These are phyloP conservation scores for Zaprionus kolodkinae DNA, from an alignment of 1,140 invertebrate genomes.

Conservation along the genomic window DNA sequence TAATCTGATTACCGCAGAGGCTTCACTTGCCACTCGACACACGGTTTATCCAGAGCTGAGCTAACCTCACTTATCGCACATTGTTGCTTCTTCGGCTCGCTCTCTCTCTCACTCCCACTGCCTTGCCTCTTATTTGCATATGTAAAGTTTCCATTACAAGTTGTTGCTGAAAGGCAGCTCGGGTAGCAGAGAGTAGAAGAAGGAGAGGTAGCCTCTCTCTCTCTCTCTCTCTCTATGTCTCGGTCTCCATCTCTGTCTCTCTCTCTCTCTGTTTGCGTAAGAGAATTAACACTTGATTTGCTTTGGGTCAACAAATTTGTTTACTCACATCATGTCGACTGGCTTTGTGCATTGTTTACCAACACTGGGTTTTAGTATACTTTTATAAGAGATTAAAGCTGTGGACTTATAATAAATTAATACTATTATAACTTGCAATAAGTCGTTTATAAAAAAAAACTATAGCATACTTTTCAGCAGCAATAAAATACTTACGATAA, in stretches of 20 bases:
- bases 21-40: background rate
- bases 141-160: conserved; percentile 47
- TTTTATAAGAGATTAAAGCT: background rate
- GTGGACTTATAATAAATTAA: no score
- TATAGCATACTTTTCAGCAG: conserved; percentile 4
- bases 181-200: background rate
- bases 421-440: no score
- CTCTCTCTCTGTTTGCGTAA: conserved; percentile 7
- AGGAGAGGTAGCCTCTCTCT: background rate
- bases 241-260: background rate
- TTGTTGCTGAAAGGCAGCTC: conserved; percentile 8
- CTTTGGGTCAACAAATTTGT: conserved; percentile 41
- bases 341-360: conserved; percentile 16
- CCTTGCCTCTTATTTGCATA: conserved; percentile 41
- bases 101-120: background rate
- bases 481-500: background rate
- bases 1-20: conserved; percentile 39
- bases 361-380: background rate
- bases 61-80: conserved; percentile 2
- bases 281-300: conserved; percentile 41
- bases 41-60: background rate
- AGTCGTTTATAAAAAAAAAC: no score
- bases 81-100: conserved; percentile 5
- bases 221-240: no score
- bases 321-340: conserved; percentile 12